Evolutionary conservation across 1,140 invertebrate genomes (phyloP), one percentile per base, ranked within the genome.

Genomic region (Drosophila chauvacae): DNA sequence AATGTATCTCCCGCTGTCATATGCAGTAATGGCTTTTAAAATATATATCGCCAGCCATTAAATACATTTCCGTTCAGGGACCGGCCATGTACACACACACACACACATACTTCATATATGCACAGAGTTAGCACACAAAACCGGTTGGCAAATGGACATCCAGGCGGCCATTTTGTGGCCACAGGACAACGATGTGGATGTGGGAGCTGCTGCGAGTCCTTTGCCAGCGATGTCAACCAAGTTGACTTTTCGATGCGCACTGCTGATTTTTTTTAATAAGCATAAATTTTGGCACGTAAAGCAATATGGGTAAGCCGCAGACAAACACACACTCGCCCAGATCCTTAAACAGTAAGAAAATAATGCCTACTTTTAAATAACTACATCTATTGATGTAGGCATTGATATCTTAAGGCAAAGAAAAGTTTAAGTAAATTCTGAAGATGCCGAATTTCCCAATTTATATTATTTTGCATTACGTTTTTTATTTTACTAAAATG

Each of bases 201-300:
- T 77, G 74, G 63, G 63, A 60, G 70, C 45, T 45, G 47, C 20
- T 45, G 41, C 13, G 48, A 65, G 61, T 74, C 53, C 59, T 68
- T 77, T 47, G 51, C 37, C 58, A 47, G 71, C 57, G 48, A 60
- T 84, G 81, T 83, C 60, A 84, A 70, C 60, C 64, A 64, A 79
- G 66, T 77, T 81, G 72, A 77, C 81, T 86, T 77, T 81, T 80
- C 63, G 81, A 80, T 84, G 75, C 80, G 80, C 81, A 84, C 64
- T 82, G 81, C 70, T 84, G 73, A 77, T 81, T 86, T 86, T 78
- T 78, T 84, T 84, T 86, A 84, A 84, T 84, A 86, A 86, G 78
- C 82, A 86, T 86, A 84, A 53, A 86, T 84, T 86, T 81, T 63
- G 81, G 77, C 79, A 81, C 72, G 73, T 65, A 72, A 77, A 74